Base-by-base conservation (phyloP, 2,797 vertebrate genomes). In the Pelodytes ibericus region DNA sequence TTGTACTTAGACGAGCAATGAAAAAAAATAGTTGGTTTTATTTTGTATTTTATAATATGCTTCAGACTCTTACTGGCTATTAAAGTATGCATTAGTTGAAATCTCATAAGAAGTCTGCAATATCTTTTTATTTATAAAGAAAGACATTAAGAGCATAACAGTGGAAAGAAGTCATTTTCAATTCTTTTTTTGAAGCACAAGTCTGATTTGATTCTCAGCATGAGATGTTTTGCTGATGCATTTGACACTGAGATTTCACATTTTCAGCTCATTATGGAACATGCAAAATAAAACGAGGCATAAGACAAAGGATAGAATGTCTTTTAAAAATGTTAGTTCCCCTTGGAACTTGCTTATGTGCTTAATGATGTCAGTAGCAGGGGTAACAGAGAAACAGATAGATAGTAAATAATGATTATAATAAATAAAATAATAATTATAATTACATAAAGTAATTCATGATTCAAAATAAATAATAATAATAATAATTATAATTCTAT, bases 81-180 rank as follows among this genome's bases (percentile, higher is more conserved):
- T 73, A 73, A 24, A 73, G 64, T 57, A 36, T 31, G 51, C 76
- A 78, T 78, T 72, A 72, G 69, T 25, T 53, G 29, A 61, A 72
- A 68, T 72, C 69, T 68, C 25, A 77, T 36, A 61, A 72, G 69
- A 20, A 22, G 53, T 3, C 18, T 26, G 53, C 53, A 68, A 68
- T 66, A 78, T 25, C 39, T 47, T 64, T 78, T 67, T 26, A 78
- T 72, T 72, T 61, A 41, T 59, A 26, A 58, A 71, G 30, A 49
- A 71, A 58, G 36, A 64, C 11, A 47, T 41, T 71, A 58, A 64
- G 60, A 71, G 60, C 26, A 63, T 47, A 56, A 77, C 62, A 70
- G 62, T 64, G 51, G 75, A 20, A 69, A 72, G 49, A 72, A 51
- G 24, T 66, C 60, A 77, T 66, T 65, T 47, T 62, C 13, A 31